Base-by-base conservation (phyloP, 2,113 vertebrate genomes). In the Perccottus glenii region DNA sequence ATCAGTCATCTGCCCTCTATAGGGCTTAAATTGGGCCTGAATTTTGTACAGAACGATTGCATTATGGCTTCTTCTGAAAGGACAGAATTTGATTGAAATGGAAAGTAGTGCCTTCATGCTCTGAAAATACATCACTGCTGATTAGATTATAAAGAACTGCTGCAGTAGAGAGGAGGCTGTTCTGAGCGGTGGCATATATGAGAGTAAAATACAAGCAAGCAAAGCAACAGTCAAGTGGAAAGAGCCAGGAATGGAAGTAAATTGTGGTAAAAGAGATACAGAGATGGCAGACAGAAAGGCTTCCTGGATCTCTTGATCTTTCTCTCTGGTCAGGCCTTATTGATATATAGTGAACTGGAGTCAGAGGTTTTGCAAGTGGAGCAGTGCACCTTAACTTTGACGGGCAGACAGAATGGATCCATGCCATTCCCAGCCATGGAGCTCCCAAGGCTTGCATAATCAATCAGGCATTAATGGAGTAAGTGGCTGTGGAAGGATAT, bases 401-500 rank as follows among this genome's bases (percentile, higher is more conserved):
- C 80, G 70, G 90, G 89, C 86, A 82, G 85, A 85, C 80, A 66
- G 64, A 84, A 88, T 87, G 77, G 85, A 88, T 90, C 81, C 77
- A 79, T 80, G 83, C 81, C 80, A 79, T 86, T 87, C 83, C 80
- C 69, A 84, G 86, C 84, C 11, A 3, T 61, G 73, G 76, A 77
- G 73, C 80, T 81, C 85, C 84, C 87, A 78, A 60, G 60, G 71
- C 74, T 72, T 42, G 77, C 87, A 92, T 91, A 93, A 93, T 93
- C 91, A 92, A 93, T 93, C 86, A 83, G 14, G 83, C 87, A 91
- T 91, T 93, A 92, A 92, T 92, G 91, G 91, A 92, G 87, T 91
- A 93, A 92, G 91, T 92, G 90, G 90, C 89, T 91, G 88, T 89
- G 87, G 85, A 91, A 88, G 87, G 92, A 92, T 93, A 93, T 93